Evolutionary conservation across 53 echinoderm and acorn worm species (phyloP).

Genomic region (Luidia sarsii): DNA sequence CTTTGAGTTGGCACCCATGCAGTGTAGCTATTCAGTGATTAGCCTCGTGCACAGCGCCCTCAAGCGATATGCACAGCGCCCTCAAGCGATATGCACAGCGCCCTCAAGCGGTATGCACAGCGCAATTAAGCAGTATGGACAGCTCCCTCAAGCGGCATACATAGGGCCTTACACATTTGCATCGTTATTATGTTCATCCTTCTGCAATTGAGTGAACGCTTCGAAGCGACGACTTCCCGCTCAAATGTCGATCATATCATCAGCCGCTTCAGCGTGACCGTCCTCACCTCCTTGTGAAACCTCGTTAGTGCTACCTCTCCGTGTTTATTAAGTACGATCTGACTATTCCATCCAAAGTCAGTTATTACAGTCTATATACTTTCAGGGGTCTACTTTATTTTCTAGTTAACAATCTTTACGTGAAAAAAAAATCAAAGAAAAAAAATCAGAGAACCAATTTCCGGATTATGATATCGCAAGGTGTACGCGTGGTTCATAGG

Average conservation of each 20-base stretch:
- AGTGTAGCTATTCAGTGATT: no score
- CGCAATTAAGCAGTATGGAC: no score
- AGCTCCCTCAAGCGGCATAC: slow-evolving; percentile 7
- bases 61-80: no score
- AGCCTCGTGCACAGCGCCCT: no score
- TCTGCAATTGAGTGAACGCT: slow-evolving; percentile 8
- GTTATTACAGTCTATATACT: no score
- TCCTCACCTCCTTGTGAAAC: slow-evolving; percentile 18
- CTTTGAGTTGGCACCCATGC: no score
- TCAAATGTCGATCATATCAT: slow-evolving; percentile 53
- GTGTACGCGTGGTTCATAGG: no score
- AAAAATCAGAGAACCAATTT: slow-evolving; percentile 1
- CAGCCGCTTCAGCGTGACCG: slow-evolving; percentile 30
- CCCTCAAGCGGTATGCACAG: not conserved
- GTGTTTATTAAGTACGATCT: slow-evolving; percentile 35
- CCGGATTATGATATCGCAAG: no score
- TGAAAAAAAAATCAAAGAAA: no score
- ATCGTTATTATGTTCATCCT: not conserved
- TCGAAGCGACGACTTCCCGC: slow-evolving; percentile 54
- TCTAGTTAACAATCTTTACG: no score
- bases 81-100: not conserved
- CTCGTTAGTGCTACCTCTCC: slow-evolving; percentile 32
- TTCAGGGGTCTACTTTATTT: no score
- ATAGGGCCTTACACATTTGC: not conserved
- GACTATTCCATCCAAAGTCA: no score